Base-by-base conservation (phyloP, 2,797 vertebrate genomes). In the Chaetophractus vellerosus region DNA sequence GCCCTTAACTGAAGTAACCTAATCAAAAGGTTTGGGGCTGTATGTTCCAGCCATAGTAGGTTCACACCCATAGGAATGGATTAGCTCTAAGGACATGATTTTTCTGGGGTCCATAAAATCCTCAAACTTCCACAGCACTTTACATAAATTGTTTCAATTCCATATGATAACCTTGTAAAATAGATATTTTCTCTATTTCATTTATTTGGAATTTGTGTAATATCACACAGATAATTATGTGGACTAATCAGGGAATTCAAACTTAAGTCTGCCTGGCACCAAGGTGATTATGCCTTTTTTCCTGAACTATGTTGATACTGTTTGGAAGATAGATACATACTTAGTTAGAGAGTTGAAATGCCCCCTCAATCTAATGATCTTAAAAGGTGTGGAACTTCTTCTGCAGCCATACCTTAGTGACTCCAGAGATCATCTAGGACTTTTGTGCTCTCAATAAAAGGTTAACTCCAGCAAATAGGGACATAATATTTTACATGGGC, bases 181-280 rank as follows among this genome's bases (percentile, higher is more conserved):
- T 14, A 57, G 31, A 75, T 66, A 33, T 0, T 90, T 81, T 68
- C 41, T 48, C 61, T 12, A 19, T 31, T 69, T 88, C 21, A 82
- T 81, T 84, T 75, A 64, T 94, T 55, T 91, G 9, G 24, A 80
- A 68, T 94, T 79, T 84, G 10, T 15, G 45, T 96, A 93, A 88
- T 59, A 24, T 6, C 66, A 72, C 41, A 90, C 38, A 33, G 26
- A 14, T 79, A 69, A 69, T 64, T 79, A 55, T 41, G 26, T 74
- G 26, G 72, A 81, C 52, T 72, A 38, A 76, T 72, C 31, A 85
- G 48, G 31, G 52, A 79, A 85, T 76, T 71, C 9, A 93, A 80
- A 92, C 28, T 6, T 71, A 64, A 66, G 57, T 68, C 2, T 76
- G 10, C 24, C 52, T 89, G 63, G 23, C 50, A 26, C 9, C 66